Percentiles rank a stretch among this genome's conserved stretches.
Conservation (phyloP, 2,113 vertebrate genomes). For the Charadrius vociferus region DNA sequence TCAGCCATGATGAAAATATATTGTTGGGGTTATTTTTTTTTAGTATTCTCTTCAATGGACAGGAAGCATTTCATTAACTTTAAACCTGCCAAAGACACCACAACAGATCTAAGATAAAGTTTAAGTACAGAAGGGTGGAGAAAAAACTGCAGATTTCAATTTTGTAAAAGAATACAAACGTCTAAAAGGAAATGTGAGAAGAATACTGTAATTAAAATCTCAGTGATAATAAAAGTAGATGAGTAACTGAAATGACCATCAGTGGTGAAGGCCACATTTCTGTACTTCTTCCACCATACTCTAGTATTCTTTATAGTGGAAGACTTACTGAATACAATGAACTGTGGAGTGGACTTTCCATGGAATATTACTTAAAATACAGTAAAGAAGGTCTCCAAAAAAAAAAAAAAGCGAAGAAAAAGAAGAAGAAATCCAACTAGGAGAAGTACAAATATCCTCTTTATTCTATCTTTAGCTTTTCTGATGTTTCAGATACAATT, state of each 20-base stretch:
- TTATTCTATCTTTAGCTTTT: background rate
- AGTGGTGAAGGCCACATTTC: background rate
- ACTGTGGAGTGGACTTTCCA: rapidly evolving
- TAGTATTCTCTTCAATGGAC: background rate
- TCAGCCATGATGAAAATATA: background rate
- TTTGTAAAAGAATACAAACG: background rate
- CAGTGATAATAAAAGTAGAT: background rate
- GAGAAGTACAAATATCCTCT: background rate
- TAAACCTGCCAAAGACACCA: background rate
- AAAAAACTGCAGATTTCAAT: background rate
- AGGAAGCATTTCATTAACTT: background rate
- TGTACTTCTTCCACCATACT: background rate
- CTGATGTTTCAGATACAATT: background rate
- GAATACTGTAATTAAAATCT: background rate
- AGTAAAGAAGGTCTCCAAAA: background rate
- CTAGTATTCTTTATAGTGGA: background rate
- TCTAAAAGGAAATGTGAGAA: background rate
- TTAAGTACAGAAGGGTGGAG: background rate
- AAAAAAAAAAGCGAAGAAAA: no score
- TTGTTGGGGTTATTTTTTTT: background rate
- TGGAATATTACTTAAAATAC: background rate
- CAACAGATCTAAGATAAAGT: background rate
- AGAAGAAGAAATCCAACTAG: background rate
- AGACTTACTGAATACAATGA: background rate
- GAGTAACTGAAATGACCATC: background rate